Conservation (phyloP, 2,888 invertebrate species). For the Oxycera nigricornis region DNA sequence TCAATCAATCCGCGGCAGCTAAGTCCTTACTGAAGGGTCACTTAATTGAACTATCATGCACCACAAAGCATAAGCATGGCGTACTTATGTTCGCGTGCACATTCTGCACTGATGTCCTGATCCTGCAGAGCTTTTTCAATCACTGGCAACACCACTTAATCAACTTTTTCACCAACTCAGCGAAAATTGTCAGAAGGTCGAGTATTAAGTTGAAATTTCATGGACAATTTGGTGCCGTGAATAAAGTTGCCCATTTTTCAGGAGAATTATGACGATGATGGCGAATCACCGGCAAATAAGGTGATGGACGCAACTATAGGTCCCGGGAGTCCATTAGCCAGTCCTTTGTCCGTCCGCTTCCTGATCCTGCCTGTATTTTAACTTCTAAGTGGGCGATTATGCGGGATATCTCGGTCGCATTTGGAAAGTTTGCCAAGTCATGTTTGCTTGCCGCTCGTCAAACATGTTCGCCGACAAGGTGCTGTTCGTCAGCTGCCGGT, state of each 20-base stretch:
- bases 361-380: too few relatives aligned
- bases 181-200: background rate
- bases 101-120: too few relatives aligned
- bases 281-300: background rate
- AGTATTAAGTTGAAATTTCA: slow-evolving; percentile 6
- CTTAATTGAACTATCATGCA: too few relatives aligned
- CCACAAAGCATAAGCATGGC: too few relatives aligned
- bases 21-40: too few relatives aligned
- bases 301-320: background rate
- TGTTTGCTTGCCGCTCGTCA: too few relatives aligned
- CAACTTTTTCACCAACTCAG: background rate
- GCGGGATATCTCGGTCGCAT: too few relatives aligned
- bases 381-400: background rate
- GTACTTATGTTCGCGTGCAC: too few relatives aligned
- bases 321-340: slow-evolving; percentile 8
- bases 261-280: slow-evolving; percentile 5
- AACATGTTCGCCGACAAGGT: background rate
- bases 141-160: background rate
- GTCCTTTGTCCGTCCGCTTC: too few relatives aligned
- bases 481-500: background rate
- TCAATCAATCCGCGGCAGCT: too few relatives aligned
- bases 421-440: too few relatives aligned
- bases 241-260: slow-evolving; percentile 1
- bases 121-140: too few relatives aligned
- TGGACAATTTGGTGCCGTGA: slow-evolving; percentile 16